Base-by-base conservation (phyloP, 2,797 vertebrate species). In the Sebastes hubbsi region DNA sequence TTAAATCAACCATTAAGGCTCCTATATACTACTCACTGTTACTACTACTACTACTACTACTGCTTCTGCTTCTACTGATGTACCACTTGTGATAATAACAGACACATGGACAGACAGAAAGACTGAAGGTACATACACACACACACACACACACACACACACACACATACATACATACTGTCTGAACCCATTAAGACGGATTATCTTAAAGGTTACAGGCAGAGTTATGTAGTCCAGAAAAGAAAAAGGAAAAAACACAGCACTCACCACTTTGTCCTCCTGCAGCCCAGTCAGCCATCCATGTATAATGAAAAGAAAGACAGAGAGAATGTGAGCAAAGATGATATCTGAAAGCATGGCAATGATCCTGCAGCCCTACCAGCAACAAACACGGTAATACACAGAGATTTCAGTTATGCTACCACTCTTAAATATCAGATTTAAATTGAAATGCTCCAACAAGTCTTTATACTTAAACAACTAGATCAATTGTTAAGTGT, bases 181-280 rank as follows among this genome's bases (percentile, higher is more conserved):
- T 69, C 52, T 67, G 46, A 75, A 78, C 18, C 58, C 49, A 54
- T 68, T 63, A 54, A 56, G 76, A 68, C 36, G 18, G 64, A 63
- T 46, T 16, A 70, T 78, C 78, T 77, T 54, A 49, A 72, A 72
- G 80, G 80, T 85, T 83, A 32, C 75, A 83, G 78, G 66, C 72
- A 72, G 55, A 70, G 75, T 67, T 32, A 70, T 80, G 72, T 55
- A 60, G 71, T 71, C 72, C 49, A 60, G 49, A 70, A 75, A 75
- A 80, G 30, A 80, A 73, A 27, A 63, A 74, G 67, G 5, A 82
- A 71, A 75, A 85, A 83, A 56, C 63, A 85, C 91, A 94, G 94
- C 95, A 97, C 97, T 99, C 97, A 99, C 97, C 97, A 99, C 98
- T 98, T 99, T 99, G 95, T 99, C 97, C 95, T 99, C 98, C 97